phyloP scores from a whole-genome alignment of 2,888 invertebrate genomes.

The Eremobia ochroleuca region DNA sequence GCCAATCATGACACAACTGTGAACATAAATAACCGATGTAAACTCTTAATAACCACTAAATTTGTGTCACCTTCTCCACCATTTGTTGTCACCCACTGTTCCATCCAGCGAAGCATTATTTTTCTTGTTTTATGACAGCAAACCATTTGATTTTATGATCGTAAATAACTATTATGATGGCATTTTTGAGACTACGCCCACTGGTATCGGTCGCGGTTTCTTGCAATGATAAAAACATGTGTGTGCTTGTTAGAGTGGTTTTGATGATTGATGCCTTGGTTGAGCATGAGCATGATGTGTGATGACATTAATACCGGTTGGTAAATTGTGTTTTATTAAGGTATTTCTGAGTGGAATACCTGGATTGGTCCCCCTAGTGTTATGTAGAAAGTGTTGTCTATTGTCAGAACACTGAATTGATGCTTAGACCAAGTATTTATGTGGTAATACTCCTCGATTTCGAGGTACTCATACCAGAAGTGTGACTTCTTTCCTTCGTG shows the following conservation, averaged over 20 bases:
- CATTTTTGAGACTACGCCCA: constrained; percentile 65
- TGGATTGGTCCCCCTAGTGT: neutral
- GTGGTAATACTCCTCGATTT: neutral
- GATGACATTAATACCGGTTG: constrained; percentile 3
- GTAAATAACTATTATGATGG: constrained; percentile 73
- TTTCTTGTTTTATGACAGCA: constrained; percentile 77
- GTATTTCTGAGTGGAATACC: no score
- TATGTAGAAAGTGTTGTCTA: no score
- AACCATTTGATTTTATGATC: constrained; percentile 73
- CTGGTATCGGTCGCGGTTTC: constrained; percentile 67
- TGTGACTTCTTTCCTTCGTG: no score
- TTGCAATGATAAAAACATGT: constrained; percentile 55
- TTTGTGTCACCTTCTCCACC: constrained; percentile 60
- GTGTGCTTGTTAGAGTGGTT: constrained; percentile 29
- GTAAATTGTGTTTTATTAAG: neutral
- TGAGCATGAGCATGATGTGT: constrained; percentile 21
- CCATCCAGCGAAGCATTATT: constrained; percentile 67
- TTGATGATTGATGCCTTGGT: constrained; percentile 38
- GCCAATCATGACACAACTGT: constrained; percentile 20
- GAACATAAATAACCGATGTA: constrained; percentile 44
- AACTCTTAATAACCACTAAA: constrained; percentile 49
- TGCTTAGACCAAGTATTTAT: neutral
- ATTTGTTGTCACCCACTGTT: constrained; percentile 64
- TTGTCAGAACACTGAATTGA: neutral
- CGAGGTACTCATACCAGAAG: no score